Evolutionary conservation across 2,797 vertebrate species (phyloP), one percentile per base, ranked within the genome.

Genomic region (Platalea minor): DNA sequence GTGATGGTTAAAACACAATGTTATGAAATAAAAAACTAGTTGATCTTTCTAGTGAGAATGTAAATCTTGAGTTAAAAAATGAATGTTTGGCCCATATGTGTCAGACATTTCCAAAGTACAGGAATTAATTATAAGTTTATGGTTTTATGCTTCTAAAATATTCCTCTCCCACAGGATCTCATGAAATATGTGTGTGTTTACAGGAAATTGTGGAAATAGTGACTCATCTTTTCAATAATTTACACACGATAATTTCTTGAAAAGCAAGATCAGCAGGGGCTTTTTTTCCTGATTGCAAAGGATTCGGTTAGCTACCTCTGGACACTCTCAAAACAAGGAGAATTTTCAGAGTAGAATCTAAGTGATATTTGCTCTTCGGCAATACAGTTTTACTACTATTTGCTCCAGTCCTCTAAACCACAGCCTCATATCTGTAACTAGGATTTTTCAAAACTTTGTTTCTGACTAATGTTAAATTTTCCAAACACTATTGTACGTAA

Each of bases 151-250:
- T 89, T 79, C 48, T 94, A 79, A 94, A 88, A 81, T 87, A 91
- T 57, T 91, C 37, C 37, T 69, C 56, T 92, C 64, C 33, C 41
- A 83, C 64, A 82, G 80, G 46, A 73, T 91, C 68, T 72, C 63
- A 94, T 93, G 76, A 90, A 91, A 92, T 95, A 88, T 91, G 85
- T 82, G 70, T 74, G 13, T 97, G 91, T 97, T 95, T 96, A 96
- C 94, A 91, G 89, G 88, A 96, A 88, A 94, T 46, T 68, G 83
- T 91, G 70, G 77, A 85, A 96, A 89, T 57, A 79, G 65, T 93
- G 91, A 96, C 48, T 96, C 85, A 92, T 89, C 93, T 91, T 91
- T 91, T 97, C 88, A 96, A 94, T 93, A 93, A 96, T 96, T 97
- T 94, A 96, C 35, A 48, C 75, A 88, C 84, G 83, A 91, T 91